Evolutionary conservation across 2,113 vertebrate genomes (phyloP).

Genomic region (Regulus satrapa): DNA sequence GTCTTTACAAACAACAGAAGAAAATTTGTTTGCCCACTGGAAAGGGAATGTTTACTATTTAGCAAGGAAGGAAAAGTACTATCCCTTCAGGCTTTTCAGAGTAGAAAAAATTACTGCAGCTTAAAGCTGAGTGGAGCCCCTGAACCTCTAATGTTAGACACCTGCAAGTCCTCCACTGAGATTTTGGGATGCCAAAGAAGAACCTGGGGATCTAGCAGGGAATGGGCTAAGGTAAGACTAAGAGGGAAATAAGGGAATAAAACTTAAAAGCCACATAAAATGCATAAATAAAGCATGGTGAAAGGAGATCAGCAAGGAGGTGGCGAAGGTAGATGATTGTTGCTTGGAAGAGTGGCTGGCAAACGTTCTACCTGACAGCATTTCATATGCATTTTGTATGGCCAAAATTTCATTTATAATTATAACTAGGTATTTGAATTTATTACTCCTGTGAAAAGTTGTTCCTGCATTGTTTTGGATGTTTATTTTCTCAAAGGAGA

Average conservation of each 20-base stretch:
- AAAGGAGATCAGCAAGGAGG: not conserved
- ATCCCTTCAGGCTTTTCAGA: not conserved
- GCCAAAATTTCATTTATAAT: not conserved
- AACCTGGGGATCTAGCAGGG: not conserved
- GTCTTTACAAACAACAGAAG: not conserved
- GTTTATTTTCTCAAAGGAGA: conserved; percentile 29
- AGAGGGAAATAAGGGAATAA: not conserved
- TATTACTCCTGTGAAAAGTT: not conserved
- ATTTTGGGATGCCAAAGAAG: not conserved
- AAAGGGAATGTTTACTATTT: not conserved
- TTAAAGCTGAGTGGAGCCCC: not conserved
- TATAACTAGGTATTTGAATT: not conserved
- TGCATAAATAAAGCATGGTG: not conserved
- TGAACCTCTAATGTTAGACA: not conserved
- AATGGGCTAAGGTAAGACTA: not conserved
- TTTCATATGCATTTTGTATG: not conserved
- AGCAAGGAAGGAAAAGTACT: not conserved
- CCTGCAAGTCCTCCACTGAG: not conserved
- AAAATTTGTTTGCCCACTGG: not conserved
- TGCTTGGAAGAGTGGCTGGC: not conserved
- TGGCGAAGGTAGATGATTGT: not conserved
- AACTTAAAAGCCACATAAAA: not conserved
- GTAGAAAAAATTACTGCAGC: not conserved
- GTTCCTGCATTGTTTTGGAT: not conserved
- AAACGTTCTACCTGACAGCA: not conserved